Evolutionary conservation across 2,888 invertebrate genomes (phyloP).

Genomic region (Thymelicus sylvestris): DNA sequence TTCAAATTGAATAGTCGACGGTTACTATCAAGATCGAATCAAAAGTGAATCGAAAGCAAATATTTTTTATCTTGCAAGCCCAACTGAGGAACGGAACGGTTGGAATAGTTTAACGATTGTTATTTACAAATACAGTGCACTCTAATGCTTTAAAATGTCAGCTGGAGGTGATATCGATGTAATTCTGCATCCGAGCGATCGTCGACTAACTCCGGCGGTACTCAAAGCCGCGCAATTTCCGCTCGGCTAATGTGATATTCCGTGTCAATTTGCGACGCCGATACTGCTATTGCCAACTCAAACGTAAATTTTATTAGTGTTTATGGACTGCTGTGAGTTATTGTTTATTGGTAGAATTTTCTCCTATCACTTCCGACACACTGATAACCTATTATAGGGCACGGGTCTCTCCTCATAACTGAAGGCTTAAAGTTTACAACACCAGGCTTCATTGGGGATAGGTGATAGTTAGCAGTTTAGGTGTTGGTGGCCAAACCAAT

Average conservation of each 20-base stretch:
- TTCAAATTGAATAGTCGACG: no score
- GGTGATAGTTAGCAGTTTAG: no score
- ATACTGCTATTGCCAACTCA: slow-evolving; percentile 25
- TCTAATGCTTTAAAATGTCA: slow-evolving; percentile 16
- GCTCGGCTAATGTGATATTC: slow-evolving; percentile 32
- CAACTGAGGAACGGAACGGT: no score
- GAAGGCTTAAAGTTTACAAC: no score
- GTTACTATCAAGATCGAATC: no score
- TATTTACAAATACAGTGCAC: slow-evolving; percentile 9
- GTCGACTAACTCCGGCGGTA: slow-evolving; percentile 20
- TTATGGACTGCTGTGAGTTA: slow-evolving; percentile 27
- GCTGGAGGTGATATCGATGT: neutral
- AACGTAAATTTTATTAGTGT: slow-evolving; percentile 29
- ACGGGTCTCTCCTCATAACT: no score
- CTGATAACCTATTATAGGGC: no score
- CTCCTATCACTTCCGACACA: no score
- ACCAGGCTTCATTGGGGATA: no score
- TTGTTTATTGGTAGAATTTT: neutral
- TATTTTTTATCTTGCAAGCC: no score
- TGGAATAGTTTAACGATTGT: neutral
- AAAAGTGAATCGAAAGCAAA: no score
- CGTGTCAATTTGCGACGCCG: slow-evolving; percentile 24
- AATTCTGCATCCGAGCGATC: slow-evolving; percentile 24
- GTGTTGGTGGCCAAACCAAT: no score
- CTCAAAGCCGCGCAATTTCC: slow-evolving; percentile 30